These are phyloP conservation scores for Drosophila funebris DNA, from an alignment of 1,140 invertebrate genomes.

Conservation along the genomic window DNA sequence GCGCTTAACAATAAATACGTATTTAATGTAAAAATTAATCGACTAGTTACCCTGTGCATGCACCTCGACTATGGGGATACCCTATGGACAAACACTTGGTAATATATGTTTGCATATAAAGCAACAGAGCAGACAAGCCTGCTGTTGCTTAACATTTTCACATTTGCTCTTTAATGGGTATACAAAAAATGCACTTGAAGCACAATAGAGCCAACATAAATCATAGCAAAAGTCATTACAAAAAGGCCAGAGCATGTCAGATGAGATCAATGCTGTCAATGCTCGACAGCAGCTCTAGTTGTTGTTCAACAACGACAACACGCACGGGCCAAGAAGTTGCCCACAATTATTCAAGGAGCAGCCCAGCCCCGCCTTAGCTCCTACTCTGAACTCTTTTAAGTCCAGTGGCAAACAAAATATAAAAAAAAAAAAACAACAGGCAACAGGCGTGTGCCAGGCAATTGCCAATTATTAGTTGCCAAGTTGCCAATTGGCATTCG, in stretches of 20 bases:
- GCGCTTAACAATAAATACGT: neutral
- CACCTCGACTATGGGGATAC: neutral
- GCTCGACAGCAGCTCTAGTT: neutral
- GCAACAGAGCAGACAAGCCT: too few relatives aligned
- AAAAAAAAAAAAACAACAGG: too few relatives aligned
- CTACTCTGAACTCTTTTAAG: neutral
- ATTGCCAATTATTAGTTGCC: conserved; percentile 10
- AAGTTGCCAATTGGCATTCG: conserved; percentile 51
- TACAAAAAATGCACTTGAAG: conserved; percentile 50
- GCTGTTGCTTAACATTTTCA: too few relatives aligned
- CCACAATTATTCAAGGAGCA: neutral
- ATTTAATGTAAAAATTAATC: conserved; percentile 2
- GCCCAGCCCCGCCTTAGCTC: neutral
- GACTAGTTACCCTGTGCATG: too few relatives aligned
- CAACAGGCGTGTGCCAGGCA: conserved; percentile 47
- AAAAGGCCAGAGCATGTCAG: conserved; percentile 30
- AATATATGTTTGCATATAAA: too few relatives aligned
- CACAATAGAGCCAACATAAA: conserved; percentile 61
- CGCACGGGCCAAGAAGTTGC: conserved; percentile 23
- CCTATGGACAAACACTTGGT: neutral
- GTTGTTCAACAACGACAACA: conserved; percentile 19
- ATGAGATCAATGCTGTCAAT: conserved; percentile 11
- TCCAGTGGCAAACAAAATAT: too few relatives aligned
- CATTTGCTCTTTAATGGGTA: neutral
- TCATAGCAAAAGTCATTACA: conserved; percentile 66